Base-by-base conservation (phyloP, 64 coral and sea anemone species). In the Stichodactyla mertensii region DNA sequence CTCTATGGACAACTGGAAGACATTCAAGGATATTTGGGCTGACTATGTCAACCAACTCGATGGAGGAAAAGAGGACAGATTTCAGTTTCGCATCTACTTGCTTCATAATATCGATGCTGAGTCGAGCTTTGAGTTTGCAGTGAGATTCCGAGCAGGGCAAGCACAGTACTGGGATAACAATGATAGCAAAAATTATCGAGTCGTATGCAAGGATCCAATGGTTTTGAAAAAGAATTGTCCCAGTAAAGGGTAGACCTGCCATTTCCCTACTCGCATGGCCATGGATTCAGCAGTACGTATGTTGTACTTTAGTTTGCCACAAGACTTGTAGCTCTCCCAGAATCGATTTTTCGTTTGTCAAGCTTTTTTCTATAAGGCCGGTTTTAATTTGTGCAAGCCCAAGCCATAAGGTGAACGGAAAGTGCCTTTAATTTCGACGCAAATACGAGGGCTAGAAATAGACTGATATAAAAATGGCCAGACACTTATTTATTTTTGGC, bases 101-200 rank as follows among this genome's bases (percentile, higher is more conserved):
- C 88, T 90, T 20, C 85, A 78, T 61, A 77, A 90, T 55, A 79
- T 96, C 51, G 85, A 86, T 53, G 88, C 83, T 51, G 94, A 91
- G 0, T 85, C 69, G 54, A 93, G 77, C 71, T 66, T 96, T 52
- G 94, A 96, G 60, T 96, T 96, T 83, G 88, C 91, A 16, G 83
- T 96, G 69, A 89, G 94, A 23, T 90, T 92, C 52, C 69, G 88
- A 60, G 86, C 87, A 18, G 85, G 86, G 6, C 84, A 88, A 19
- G 70, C 89, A 52, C 88, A 87, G 23, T 96, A 93, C 54, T 96
- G 94, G 94, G 94, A 96, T 55, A 96, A 96, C 31, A 96, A 96
- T 55, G 61, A 88, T 52, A 28, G 88, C 12, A 58, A 87, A 67
- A 96, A 96, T 56, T 96, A 96, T 54, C 64, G 52, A 79, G 85